Evolutionary conservation across 2,113 vertebrate species (phyloP).

Genomic region (Anthoscopus minutus): DNA sequence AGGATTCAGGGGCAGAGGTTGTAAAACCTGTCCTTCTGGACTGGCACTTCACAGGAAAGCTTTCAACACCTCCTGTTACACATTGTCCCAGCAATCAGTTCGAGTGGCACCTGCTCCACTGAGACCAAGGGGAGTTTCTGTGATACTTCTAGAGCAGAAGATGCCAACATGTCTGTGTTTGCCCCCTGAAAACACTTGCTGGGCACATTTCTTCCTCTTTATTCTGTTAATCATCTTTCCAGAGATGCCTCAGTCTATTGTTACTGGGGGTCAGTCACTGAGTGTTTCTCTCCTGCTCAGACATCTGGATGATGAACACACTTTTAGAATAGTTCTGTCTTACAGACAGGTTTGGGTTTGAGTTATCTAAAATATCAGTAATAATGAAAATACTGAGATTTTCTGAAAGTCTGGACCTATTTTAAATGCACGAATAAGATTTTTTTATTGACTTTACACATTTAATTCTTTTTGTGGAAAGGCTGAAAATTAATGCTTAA

Average conservation of each 20-base stretch:
- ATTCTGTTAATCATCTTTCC: not conserved
- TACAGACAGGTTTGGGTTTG: not conserved
- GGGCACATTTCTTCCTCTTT: not conserved
- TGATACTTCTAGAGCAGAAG: not conserved
- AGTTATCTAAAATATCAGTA: not conserved
- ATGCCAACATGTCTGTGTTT: not conserved
- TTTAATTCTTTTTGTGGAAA: not conserved
- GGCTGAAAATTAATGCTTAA: not conserved
- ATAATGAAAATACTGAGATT: not conserved
- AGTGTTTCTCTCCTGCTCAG: not conserved
- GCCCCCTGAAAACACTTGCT: not conserved
- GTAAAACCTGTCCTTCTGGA: not conserved
- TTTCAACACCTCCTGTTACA: not conserved
- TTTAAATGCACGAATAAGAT: not conserved
- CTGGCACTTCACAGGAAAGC: not conserved
- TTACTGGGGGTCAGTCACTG: not conserved
- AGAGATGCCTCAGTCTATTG: not conserved
- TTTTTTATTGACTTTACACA: not conserved
- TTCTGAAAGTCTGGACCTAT: not conserved
- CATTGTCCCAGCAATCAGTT: not conserved
- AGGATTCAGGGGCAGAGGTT: not conserved
- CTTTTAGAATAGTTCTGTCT: not conserved
- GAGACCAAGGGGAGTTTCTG: not conserved
- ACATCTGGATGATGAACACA: not conserved
- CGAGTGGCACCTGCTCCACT: accelerated